Evolutionary conservation across 2,113 vertebrate genomes (phyloP), one percentile per base, ranked within the genome.

Genomic region (Actenoides lindsayi): DNA sequence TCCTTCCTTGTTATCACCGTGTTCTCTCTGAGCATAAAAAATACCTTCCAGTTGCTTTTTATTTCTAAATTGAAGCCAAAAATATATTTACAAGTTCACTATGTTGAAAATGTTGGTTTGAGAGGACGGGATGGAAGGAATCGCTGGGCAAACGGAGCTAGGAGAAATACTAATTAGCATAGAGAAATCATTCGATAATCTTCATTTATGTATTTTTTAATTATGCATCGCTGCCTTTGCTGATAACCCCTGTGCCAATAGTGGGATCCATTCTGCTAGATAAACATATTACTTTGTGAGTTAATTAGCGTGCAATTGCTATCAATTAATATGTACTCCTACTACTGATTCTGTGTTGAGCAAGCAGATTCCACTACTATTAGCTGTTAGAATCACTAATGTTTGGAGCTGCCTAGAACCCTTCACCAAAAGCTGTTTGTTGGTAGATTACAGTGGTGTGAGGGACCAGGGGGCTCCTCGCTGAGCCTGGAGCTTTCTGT

Each of bases 221-320:
- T 73, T 70, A 87, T 64, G 41, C 54, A 44, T 83, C 65, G n/a
- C 89, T 76, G 46, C 70, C 48, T 59, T 63, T 73, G 10, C 75
- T 89, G 84, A 91, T 95, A 96, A 92, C 65, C 65, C 50, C 51
- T 11, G 30, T 11, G 5, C 75, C 93, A 92, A 50, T 44, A 51
- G 25, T 16, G 5, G 37, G 57, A 64, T 80, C 90, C 53, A 19
- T 96, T 75, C 83, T 62, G 35, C 60, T 80, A 79, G 60, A 68
- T 89, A 94, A 95, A 90, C 77, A 70, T 70, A 70, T 35, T 83
- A 89, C 89, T 93, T 70, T 54, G 56, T 78, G 30, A 93, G 95
- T 93, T 95, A 96, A 89, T 94, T 93, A 93, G 67, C 77, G 63
- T 89, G 92, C 94, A 96, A 89, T 96, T 89, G 89, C 81, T 77